Conservation (phyloP, 2,113 vertebrate genomes). For the Mandrillus leucophaeus region DNA sequence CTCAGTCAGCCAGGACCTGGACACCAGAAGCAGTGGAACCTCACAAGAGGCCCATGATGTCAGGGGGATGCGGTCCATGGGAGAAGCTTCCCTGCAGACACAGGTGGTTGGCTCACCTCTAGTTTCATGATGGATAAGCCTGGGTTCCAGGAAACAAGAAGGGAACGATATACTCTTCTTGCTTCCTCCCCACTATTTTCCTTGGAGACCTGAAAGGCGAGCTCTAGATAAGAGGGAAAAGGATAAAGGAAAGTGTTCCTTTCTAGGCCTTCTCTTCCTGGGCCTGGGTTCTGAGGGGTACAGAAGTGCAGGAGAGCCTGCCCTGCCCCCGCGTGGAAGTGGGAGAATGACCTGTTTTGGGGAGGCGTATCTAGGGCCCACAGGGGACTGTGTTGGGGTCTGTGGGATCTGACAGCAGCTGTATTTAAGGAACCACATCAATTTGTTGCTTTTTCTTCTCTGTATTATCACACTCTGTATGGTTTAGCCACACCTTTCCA, state of each 20-base stretch:
- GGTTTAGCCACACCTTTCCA: not conserved
- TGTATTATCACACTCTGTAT: accelerated
- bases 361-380: not conserved
- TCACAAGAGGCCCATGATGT: not conserved
- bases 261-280: not conserved
- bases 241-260: not conserved
- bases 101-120: not conserved
- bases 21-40: not conserved
- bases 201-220: not conserved
- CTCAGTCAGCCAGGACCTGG: too few species aligned
- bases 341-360: not conserved
- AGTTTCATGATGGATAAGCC: not conserved
- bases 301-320: not conserved
- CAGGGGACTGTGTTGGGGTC: not conserved
- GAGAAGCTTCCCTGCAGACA: not conserved
- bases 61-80: not conserved
- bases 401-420: not conserved
- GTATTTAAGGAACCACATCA: accelerated
- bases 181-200: not conserved
- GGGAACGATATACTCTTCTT: not conserved
- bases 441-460: not conserved
- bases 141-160: not conserved
- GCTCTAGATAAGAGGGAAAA: not conserved
- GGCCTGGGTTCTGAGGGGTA: not conserved
- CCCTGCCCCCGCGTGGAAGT: not conserved